A percentile compares a stretch with the other conserved stretches of the same genome.
phyloP scores from a whole-genome alignment of 1,140 invertebrate genomes.

The Rhyzopertha dominica region DNA sequence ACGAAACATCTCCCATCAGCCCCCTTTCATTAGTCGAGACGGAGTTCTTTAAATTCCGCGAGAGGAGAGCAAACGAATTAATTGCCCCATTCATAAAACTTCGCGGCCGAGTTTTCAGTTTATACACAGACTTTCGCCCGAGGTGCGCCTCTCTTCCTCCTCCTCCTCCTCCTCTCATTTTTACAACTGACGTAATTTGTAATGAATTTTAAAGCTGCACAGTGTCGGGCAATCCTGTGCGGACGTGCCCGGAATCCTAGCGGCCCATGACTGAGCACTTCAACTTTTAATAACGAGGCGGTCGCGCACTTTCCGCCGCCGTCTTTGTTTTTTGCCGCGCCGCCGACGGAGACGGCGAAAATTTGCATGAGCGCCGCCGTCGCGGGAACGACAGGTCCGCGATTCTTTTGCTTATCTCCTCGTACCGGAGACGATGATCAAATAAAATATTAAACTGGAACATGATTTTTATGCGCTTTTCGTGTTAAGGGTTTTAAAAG shows the following conservation, averaged over 20 bases:
- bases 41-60: too few species aligned
- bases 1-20: too few species aligned
- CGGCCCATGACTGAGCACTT: slow-evolving; percentile 37
- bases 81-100: too few species aligned
- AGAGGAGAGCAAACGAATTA: too few species aligned
- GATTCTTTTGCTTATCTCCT: slow-evolving; percentile 33
- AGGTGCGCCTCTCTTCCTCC: too few species aligned
- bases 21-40: too few species aligned
- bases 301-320: slow-evolving; percentile 3
- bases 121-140: too few species aligned
- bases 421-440: slow-evolving; percentile 33
- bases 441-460: slow-evolving; percentile 42
- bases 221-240: slow-evolving; percentile 36
- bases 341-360: too few species aligned
- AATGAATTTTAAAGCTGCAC: slow-evolving; percentile 43
- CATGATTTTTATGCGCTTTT: slow-evolving; percentile 41
- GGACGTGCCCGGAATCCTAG: slow-evolving; percentile 91
- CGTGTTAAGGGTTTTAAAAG: slow-evolving; percentile 37
- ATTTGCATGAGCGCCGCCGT: not conserved
- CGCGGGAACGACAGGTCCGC: slow-evolving; percentile 9
- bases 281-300: slow-evolving; percentile 22
- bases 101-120: too few species aligned
- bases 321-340: slow-evolving; percentile 18
- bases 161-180: too few species aligned
- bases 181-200: slow-evolving; percentile 43